Conservation (phyloP, 2,888 invertebrate species). For the Dyspetes luteomarginatus region DNA sequence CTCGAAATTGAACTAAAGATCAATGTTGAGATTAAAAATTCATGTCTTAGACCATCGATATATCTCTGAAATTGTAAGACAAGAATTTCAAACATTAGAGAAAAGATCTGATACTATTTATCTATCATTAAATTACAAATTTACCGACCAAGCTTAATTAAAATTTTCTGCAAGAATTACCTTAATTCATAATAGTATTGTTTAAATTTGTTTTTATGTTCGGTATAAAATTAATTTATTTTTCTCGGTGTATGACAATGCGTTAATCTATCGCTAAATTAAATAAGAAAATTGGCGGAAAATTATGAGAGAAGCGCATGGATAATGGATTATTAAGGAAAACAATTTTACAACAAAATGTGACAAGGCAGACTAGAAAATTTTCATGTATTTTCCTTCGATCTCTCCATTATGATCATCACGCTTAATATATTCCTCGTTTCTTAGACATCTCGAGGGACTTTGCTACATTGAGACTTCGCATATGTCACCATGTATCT, state of each 20-base stretch:
- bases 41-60: no score
- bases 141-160: no score
- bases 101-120: no score
- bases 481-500: slow-evolving; percentile 5
- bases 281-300: slow-evolving; percentile 1
- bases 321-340: not conserved
- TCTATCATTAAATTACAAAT: no score
- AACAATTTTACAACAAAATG: not conserved
- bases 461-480: not conserved
- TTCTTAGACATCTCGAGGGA: not conserved
- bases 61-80: no score
- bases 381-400: slow-evolving; percentile 41
- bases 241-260: not conserved
- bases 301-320: slow-evolving; percentile 34
- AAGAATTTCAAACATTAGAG: no score
- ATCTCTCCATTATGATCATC: slow-evolving; percentile 7
- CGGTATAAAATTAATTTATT: not conserved
- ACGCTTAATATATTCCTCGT: slow-evolving; percentile 2
- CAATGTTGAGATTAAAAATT: no score
- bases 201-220: not conserved
- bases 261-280: not conserved
- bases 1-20: no score
- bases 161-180: no score
- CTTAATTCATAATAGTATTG: no score
- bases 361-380: slow-evolving; percentile 13